Base-by-base conservation (phyloP, 1,140 invertebrate genomes). In the Drosophila gunungcola region DNA sequence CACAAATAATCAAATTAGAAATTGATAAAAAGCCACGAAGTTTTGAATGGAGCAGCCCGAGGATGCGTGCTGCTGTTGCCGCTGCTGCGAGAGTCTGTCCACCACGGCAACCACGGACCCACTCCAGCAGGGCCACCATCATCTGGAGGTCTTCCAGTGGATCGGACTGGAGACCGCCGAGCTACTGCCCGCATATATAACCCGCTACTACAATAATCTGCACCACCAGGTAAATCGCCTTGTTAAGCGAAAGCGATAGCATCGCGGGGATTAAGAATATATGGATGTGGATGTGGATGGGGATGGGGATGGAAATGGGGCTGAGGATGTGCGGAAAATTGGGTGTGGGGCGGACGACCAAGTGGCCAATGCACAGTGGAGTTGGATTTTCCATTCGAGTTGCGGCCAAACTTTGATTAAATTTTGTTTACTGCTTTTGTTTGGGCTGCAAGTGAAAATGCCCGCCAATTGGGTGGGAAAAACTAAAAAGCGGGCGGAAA, bases 141-240 rank as follows among this genome's bases (percentile, higher is more conserved):
- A 32, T 0, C 63, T 57, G 25, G 73, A 78, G 68, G 75, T 76
- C 10, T 92, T 94, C 52, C 93, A 94, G 73, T 95, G 95, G 95
- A 95, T 95, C 73, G 95, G 95, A 12, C 94, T 95, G 80, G 95
- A 95, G 90, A 95, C 95, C 21, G 94, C 94, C 67, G 93, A 93
- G 27, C 93, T 94, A 0, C 80, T 95, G 78, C 95, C 95, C 2
- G 93, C 93, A n/a, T 95, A 95, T 74, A 95, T 95, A 74, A 95
- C 95, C 90, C 95, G 95, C 84, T 95, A 95, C 91, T 95, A 95
- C 82, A 93, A 95, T 75, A 94, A 94, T 27, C 95, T 92, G 45
- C 91, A 92, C 62, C 89, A 92, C 46, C 94, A 94, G 95, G 95
- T 95, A 94, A 94, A 78, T 78, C 41, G 9, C 9, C 57, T 16